Evolutionary conservation across 1,140 invertebrate genomes (phyloP), one percentile per base, ranked within the genome.

Genomic region (Drosophila punjabiensis): DNA sequence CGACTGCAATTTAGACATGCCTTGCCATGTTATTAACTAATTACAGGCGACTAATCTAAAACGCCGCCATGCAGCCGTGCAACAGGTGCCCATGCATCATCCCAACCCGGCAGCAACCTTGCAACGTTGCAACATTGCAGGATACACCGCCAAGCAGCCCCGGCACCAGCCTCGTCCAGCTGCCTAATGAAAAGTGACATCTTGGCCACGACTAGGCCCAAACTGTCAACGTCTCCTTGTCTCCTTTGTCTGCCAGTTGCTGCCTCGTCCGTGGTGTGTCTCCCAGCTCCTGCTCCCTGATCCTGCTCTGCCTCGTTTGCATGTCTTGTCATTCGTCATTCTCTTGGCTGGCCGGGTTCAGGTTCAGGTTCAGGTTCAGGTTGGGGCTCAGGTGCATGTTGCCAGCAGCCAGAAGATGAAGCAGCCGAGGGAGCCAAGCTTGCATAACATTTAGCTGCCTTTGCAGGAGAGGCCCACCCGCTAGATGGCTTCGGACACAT

Each of bases 21-120:
- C 91, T 80, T 91, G 91, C 91, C 91, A 92, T 92, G 91, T 92
- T 92, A 92, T 92, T 92, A 92, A 92, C 91, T 92, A 92, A 92
- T 92, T 92, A 92, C 91, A 88, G 88, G 85, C 82, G 88, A 91
- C 91, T 92, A 92, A 92, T 92, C 91, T 92, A 92, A 89, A 89
- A 82, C 79, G 79, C 86, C 87, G 86, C 79, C 77, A 58, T 71
- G 70, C 55, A 24, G 35, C 53, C 33, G 33, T 56, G 53, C 75
- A 73, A 90, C 86, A 90, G 86, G 87, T 90, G 86, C 87, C 87
- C 87, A 90, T 88, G 85, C 84, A 88, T 88, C 84, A 88, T 88
- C 67, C 81, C 53, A 24, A 14, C 20, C 45, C 11, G 9, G 64
- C 75, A 14, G 39, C 33, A n/a, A 3, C 63, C 33, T 39, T 61